A percentile compares a stretch with the other conserved stretches of the same genome.
Conservation (phyloP, 2,113 vertebrate species). For the Pagrus major region DNA sequence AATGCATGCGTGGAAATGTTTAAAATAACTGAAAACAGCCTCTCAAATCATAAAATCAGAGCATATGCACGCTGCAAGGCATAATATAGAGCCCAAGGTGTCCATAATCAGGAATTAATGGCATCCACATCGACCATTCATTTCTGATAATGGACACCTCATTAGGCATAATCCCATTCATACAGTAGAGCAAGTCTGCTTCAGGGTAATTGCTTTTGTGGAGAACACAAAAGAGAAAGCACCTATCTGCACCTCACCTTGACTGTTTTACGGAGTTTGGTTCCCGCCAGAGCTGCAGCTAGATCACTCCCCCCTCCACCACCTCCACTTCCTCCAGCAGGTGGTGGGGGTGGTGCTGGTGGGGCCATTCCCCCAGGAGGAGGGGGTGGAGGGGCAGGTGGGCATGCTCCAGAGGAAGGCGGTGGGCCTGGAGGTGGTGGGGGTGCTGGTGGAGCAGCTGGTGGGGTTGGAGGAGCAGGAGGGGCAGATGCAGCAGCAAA, state of each 20-base stretch:
- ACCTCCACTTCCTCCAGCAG: constrained; percentile 59
- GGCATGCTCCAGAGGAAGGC: background rate
- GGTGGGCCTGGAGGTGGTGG: constrained; percentile 33
- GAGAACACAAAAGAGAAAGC: background rate
- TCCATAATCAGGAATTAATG: too few species aligned
- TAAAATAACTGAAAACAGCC: too few species aligned
- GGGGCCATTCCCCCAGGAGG: constrained; percentile 37
- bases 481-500: background rate
- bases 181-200: background rate
- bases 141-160: too few species aligned
- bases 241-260: constrained; percentile 78
- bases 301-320: constrained; percentile 64
- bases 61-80: too few species aligned
- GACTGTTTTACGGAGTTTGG: constrained; percentile 86
- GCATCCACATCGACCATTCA: too few species aligned
- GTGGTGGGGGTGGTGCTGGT: constrained; percentile 59
- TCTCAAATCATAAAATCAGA: too few species aligned
- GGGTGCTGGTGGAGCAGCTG: constrained; percentile 25
- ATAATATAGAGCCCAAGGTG: too few species aligned
- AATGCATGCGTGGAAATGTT: too few species aligned
- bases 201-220: background rate
- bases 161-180: too few species aligned
- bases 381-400: constrained; percentile 61
- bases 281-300: constrained; percentile 85
- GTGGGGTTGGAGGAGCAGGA: constrained; percentile 33